Evolutionary conservation across 2,888 invertebrate genomes (phyloP), one percentile per base, ranked within the genome.

Genomic region (Lepeophtheirus nordmannii): DNA sequence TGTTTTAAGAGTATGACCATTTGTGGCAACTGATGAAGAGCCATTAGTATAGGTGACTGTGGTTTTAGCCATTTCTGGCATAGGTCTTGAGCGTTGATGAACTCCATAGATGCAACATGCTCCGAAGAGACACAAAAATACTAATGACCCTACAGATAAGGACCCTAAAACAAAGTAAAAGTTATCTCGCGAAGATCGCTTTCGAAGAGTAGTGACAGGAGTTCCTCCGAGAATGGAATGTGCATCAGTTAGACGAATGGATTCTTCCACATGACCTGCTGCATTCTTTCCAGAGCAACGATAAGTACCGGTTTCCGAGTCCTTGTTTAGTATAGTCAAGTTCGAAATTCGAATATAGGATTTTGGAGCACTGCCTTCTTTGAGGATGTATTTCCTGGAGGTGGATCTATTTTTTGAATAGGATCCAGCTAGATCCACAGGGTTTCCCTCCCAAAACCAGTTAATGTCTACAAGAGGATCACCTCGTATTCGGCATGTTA

Each of bases 381-480:
- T 23, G 11, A 60, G 30, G 37, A 60, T 20, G 38, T 37, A 60
- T 14, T 14, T n/a, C n/a, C 8, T 14, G 7, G 38, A 60, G 60
- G 22, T 37, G 17, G 60, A 37, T 60, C 37, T 30, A 11, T 17
- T 23, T 7, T 22, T 37, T 17, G 17, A 17, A 17, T 10, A 22
- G 30, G 37, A 30, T 12, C 37, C 60, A n/a, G 30, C 17, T 14
- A 17, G 17, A 17, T 60, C 30, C 17, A 60, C 17, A 12, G 38
- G 38, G 11, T n/a, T 23, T 23, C 60, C 60, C 37, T 60, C 37
- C 60, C 60, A 37, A 57, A 60, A 60, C 60, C 60, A 60, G 30
- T 22, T 38, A 17, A 60, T n/a, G 30, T 60, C 17, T 17, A 38
- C 37, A 17, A 38, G 17, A 14, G 60, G 60, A 17, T 60, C 60